Percentiles rank a stretch among this genome's conserved stretches.
phyloP scores from a whole-genome alignment of 2,888 invertebrate genomes.

The Lingula anatina region DNA sequence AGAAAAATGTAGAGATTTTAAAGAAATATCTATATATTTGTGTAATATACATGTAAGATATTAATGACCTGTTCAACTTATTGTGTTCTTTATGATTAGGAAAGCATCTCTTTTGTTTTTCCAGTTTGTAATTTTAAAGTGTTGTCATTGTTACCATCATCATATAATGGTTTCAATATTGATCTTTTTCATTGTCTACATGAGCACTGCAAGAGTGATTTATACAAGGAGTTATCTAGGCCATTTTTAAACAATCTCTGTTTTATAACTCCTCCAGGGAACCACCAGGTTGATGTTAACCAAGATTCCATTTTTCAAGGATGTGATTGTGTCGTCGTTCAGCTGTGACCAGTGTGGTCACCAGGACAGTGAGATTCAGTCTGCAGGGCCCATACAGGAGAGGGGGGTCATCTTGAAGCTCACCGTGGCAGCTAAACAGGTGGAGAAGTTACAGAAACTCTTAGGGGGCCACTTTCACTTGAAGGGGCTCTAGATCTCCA shows the following conservation, averaged over 20 bases:
- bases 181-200: constrained; percentile 2
- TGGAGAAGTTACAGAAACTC: too few relatives aligned
- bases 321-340: constrained; percentile 89
- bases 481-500: too few relatives aligned
- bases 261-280: constrained; percentile 63
- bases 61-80: too few relatives aligned
- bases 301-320: constrained; percentile 89
- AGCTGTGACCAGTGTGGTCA: constrained; percentile 82
- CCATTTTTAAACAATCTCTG: neutral
- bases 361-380: constrained; percentile 87
- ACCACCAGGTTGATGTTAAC: constrained; percentile 81
- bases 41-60: too few relatives aligned
- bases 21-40: too few relatives aligned
- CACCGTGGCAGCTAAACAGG: constrained; percentile 16
- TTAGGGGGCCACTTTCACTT: too few relatives aligned
- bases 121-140: too few relatives aligned
- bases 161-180: neutral
- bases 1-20: too few relatives aligned
- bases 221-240: neutral
- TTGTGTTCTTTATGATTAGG: too few relatives aligned
- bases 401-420: constrained; percentile 66
- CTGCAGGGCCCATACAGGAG: constrained; percentile 75
- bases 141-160: too few relatives aligned
- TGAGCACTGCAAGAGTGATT: neutral
- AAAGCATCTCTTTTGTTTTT: too few relatives aligned